These are phyloP conservation scores for Erebia palarica DNA, from an alignment of 2,888 invertebrate species.

Conservation along the genomic window DNA sequence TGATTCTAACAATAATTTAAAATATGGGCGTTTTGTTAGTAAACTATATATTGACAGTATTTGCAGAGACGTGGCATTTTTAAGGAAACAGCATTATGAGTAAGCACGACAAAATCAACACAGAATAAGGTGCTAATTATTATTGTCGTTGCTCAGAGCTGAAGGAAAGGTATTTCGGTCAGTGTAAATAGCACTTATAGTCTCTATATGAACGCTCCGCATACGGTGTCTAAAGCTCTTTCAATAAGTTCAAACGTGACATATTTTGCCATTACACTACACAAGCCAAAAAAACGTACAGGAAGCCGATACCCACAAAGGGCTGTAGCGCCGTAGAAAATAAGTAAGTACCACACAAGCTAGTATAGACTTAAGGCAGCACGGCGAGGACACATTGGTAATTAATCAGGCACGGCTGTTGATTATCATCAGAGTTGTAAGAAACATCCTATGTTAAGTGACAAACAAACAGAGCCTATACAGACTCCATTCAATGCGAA, in stretches of 20 bases:
- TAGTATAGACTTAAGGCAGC: background rate
- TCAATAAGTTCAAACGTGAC: background rate
- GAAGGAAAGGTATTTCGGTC: background rate
- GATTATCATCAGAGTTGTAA: constrained; percentile 41
- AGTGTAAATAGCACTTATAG: background rate
- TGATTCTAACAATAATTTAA: no score
- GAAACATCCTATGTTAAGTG: no score
- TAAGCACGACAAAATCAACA: background rate
- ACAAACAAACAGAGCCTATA: no score
- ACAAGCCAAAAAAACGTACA: background rate
- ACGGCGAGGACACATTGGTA: constrained; percentile 35
- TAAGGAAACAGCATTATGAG: no score
- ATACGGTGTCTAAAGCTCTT: background rate
- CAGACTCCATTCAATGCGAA: constrained; percentile 53
- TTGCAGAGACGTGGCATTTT: no score
- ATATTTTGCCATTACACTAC: background rate
- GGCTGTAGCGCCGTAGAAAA: no score
- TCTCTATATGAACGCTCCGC: background rate
- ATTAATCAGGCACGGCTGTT: constrained; percentile 45
- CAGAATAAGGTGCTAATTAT: background rate
- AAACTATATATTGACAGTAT: no score
- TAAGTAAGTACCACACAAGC: no score
- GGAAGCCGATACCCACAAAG: no score
- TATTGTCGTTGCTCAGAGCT: background rate
- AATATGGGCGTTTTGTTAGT: no score